Base-by-base conservation (phyloP, 2,797 vertebrate species). In the Gouania willdenowi region DNA sequence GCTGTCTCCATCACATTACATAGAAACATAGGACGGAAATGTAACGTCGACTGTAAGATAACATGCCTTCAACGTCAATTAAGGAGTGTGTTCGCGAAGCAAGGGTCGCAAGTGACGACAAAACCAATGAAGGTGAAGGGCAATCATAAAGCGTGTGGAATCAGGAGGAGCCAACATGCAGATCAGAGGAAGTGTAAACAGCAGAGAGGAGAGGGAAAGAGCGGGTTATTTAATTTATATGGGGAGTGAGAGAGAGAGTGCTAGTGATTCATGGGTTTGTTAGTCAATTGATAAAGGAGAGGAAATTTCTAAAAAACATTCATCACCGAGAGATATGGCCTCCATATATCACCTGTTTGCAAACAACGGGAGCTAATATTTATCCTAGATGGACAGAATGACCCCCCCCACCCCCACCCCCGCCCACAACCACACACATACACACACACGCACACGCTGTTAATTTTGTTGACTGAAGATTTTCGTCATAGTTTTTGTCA, bases 231-330 rank as follows among this genome's bases (percentile, higher is more conserved):
- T 94, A 94, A 94, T 94, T 91, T 92, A 94, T 94, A 91, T 92
- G 91, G 86, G 89, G 87, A 88, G 87, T 83, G 82, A 88, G 86
- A 77, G 77, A 77, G 77, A 83, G 88, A 89, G 83, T 94, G 94
- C 91, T 94, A 96, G 90, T 97, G 94, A 98, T 96, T 82, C 93
- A 97, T 94, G 91, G 87, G 90, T 91, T 88, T 92, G 89, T 92
- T 92, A 91, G 92, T 90, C 91, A 90, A 91, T 94, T 97, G 94
- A 98, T 95, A 97, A 94, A 94, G 90, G 91, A 88, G 90, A 94
- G 92, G 92, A 95, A 92, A 94, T 96, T 92, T 92, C 90, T 92
- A 87, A 92, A 93, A 94, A 93, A 89, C 92, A 93, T 93, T 94
- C 91, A 93, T 93, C 91, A 94, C 86, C 56, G 63, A 86, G 87